Percentiles rank a stretch among this genome's conserved stretches.
Evolutionary conservation across 1,140 invertebrate genomes (phyloP).

Genomic region (Plectus sambesii): DNA sequence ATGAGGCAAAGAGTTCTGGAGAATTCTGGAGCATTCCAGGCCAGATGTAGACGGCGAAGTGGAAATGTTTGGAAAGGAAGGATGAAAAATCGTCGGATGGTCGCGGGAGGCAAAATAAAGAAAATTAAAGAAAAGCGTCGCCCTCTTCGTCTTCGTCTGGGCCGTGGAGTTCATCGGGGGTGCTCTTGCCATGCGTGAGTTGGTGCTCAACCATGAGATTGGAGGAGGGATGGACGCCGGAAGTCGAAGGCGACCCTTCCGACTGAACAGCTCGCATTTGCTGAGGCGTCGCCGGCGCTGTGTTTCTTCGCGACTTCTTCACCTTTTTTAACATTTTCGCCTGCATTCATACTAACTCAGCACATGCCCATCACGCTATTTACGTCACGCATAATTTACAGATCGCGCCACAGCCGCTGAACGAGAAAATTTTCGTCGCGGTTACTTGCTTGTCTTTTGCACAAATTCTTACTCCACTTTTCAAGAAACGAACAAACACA

Average conservation of each 20-base stretch:
- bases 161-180: constrained; percentile 16
- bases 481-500: not conserved
- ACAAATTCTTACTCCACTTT: constrained; percentile 6
- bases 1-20: too few relatives aligned
- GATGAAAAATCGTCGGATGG: too few relatives aligned
- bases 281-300: constrained; percentile 24
- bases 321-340: constrained; percentile 45
- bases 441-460: too few relatives aligned
- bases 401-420: not conserved
- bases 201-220: constrained; percentile 7
- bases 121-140: constrained; percentile 23
- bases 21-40: too few relatives aligned
- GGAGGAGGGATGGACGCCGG: constrained; percentile 6
- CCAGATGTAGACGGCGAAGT: too few relatives aligned
- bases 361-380: constrained; percentile 7
- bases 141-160: constrained; percentile 25
- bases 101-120: not conserved
- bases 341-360: constrained; percentile 20
- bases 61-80: too few relatives aligned
- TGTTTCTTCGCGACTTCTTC: constrained; percentile 45
- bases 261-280: not conserved
- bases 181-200: constrained; percentile 22
- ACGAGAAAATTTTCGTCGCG: constrained; percentile 2
- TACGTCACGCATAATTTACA: constrained; percentile 5
- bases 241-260: constrained; percentile 8